Evolutionary conservation across 64 coral and sea anemone genomes (phyloP).

Genomic region (Porites australiensis): DNA sequence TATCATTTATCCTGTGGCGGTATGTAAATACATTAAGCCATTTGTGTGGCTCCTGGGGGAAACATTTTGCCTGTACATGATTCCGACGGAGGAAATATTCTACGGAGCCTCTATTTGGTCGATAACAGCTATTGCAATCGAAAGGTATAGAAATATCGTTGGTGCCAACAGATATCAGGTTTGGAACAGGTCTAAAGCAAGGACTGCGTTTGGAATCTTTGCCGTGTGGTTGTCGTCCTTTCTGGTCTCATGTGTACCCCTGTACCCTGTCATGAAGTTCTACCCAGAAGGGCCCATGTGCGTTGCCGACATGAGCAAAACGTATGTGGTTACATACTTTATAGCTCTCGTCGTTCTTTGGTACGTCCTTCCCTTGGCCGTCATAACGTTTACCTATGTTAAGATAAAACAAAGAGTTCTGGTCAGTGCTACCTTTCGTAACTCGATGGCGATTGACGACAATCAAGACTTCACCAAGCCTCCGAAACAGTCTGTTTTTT

Average conservation of each 20-base stretch:
- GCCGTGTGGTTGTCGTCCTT: conserved; percentile 57
- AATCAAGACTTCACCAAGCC: background rate
- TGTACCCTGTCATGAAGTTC: conserved; percentile 40
- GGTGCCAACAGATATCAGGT: background rate
- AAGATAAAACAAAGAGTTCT: conserved; percentile 4
- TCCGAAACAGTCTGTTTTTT: too few species aligned
- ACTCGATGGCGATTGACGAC: conserved; percentile 18
- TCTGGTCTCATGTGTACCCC: conserved; percentile 28
- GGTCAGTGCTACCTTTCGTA: conserved; percentile 26
- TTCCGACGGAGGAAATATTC: conserved; percentile 54
- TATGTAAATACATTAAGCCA: background rate
- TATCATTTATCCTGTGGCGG: conserved; percentile 12
- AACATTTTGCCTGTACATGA: conserved; percentile 10
- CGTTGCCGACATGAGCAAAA: background rate
- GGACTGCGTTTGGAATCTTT: conserved; percentile 17
- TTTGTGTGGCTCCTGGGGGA: conserved; percentile 27
- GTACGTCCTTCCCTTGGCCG: conserved; percentile 50
- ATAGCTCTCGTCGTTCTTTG: conserved; percentile 34
- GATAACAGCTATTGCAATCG: conserved; percentile 64
- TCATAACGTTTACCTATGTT: conserved; percentile 46
- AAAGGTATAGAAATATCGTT: conserved; percentile 51
- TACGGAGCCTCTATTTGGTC: conserved; percentile 69
- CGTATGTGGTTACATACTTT: background rate
- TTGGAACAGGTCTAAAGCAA: background rate
- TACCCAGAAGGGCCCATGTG: background rate